Evolutionary conservation across 2,797 vertebrate genomes (phyloP).

Genomic region (Molossus molossus): DNA sequence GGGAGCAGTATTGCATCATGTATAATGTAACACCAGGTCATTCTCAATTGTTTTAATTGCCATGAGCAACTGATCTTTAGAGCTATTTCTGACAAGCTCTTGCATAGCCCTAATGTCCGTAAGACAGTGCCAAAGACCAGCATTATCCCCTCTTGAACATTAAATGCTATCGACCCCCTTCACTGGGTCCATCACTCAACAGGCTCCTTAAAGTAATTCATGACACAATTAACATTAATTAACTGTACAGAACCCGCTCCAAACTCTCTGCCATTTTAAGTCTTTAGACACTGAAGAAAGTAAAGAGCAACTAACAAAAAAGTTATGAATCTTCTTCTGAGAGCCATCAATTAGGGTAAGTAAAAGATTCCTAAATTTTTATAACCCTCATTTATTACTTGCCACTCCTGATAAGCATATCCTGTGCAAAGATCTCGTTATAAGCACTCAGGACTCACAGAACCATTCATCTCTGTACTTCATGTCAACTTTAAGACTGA

Average conservation of each 20-base stretch:
- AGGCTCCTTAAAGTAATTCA: constrained; percentile 82
- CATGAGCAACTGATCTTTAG: constrained; percentile 78
- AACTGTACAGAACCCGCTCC: constrained; percentile 75
- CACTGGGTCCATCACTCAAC: constrained; percentile 74
- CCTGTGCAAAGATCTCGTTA: constrained; percentile 80
- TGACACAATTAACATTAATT: constrained; percentile 85
- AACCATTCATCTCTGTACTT: constrained; percentile 79
- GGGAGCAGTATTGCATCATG: constrained; percentile 68
- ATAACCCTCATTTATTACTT: constrained; percentile 79
- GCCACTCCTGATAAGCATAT: constrained; percentile 76
- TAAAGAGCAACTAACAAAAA: constrained; percentile 77
- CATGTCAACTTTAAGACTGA: constrained; percentile 70
- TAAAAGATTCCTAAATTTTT: constrained; percentile 82
- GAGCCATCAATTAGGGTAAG: constrained; percentile 77
- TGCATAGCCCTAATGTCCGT: constrained; percentile 70
- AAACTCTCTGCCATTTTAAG: constrained; percentile 72
- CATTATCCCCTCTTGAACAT: constrained; percentile 83
- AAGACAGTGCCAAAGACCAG: constrained; percentile 80
- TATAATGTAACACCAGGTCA: constrained; percentile 82
- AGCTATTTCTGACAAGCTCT: constrained; percentile 78
- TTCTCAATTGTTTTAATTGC: constrained; percentile 84
- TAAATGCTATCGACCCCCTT: constrained; percentile 84
- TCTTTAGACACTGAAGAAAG: constrained; percentile 65
- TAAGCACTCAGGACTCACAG: constrained; percentile 80
- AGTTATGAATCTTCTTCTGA: constrained; percentile 75